A percentile compares a stretch with the other conserved stretches of the same genome.
These are phyloP conservation scores for Erebia aethiops DNA, from an alignment of 2,888 invertebrate genomes.

Conservation along the genomic window DNA sequence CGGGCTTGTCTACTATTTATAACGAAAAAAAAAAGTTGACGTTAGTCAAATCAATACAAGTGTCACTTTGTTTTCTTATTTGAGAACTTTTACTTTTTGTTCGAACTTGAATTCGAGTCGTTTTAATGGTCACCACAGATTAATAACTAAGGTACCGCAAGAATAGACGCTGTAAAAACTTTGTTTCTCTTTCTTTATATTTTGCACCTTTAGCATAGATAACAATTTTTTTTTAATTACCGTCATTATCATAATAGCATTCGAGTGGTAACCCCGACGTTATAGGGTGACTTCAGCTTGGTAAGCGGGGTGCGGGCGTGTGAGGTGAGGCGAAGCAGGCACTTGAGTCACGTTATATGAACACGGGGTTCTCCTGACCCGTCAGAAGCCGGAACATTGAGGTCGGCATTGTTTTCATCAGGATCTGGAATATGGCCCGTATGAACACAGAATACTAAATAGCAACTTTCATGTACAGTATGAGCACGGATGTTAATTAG, in stretches of 20 bases:
- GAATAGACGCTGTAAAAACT: too few species aligned
- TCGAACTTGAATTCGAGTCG: too few species aligned
- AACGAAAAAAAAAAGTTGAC: too few species aligned
- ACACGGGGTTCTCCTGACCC: constrained; percentile 99
- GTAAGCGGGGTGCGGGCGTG: constrained; percentile 29
- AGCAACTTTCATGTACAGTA: too few species aligned
- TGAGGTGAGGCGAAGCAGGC: constrained; percentile 73
- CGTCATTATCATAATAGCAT: background rate
- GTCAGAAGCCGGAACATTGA: constrained; percentile 99
- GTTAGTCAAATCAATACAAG: too few species aligned
- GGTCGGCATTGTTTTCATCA: constrained; percentile 99
- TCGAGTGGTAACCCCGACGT: background rate
- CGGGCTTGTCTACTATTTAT: too few species aligned
- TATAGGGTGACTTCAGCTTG: background rate
- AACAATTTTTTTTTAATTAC: background rate
- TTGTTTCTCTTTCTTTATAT: background rate
- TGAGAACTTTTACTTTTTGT: too few species aligned
- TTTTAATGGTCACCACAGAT: too few species aligned
- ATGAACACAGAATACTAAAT: too few species aligned
- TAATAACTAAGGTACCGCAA: too few species aligned
- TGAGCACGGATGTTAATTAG: too few species aligned
- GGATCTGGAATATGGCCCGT: constrained; percentile 87
- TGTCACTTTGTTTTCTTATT: too few species aligned
- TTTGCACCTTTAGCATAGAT: background rate
- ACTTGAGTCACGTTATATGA: constrained; percentile 90